phyloP scores from a whole-genome alignment of 2,113 vertebrate genomes.

The Irena cyanogastra region DNA sequence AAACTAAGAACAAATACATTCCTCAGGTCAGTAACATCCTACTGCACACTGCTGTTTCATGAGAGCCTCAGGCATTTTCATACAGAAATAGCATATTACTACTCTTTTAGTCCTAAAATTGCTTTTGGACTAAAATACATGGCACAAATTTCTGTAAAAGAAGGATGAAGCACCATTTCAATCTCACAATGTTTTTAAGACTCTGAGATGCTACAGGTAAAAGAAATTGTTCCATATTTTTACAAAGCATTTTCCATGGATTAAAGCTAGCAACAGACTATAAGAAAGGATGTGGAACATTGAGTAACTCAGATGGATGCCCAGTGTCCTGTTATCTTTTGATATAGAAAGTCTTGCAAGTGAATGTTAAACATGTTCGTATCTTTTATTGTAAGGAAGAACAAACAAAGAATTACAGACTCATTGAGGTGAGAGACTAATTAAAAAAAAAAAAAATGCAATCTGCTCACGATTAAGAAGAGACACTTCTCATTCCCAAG shows the following conservation, averaged over 20 bases:
- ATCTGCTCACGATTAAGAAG: background rate
- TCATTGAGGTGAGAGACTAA: background rate
- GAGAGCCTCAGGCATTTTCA: background rate
- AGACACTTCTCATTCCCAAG: background rate
- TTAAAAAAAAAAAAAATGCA: rapidly evolving
- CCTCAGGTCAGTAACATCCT: background rate
- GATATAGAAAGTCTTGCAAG: background rate
- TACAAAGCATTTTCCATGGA: background rate
- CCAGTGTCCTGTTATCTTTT: background rate
- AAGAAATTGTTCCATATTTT: background rate
- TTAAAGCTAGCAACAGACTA: background rate
- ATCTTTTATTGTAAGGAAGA: background rate
- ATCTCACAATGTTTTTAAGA: background rate
- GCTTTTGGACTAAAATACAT: background rate
- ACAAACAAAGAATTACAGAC: background rate
- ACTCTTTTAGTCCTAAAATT: background rate
- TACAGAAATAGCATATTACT: background rate
- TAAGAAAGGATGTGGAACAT: background rate
- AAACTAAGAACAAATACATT: background rate
- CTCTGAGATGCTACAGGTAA: background rate
- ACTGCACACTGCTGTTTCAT: background rate
- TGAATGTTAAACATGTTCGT: rapidly evolving
- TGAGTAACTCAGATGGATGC: rapidly evolving
- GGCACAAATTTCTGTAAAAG: background rate
- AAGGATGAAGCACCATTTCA: background rate